These are phyloP conservation scores for Ephestia elutella DNA, from an alignment of 1,140 invertebrate species.

Conservation along the genomic window DNA sequence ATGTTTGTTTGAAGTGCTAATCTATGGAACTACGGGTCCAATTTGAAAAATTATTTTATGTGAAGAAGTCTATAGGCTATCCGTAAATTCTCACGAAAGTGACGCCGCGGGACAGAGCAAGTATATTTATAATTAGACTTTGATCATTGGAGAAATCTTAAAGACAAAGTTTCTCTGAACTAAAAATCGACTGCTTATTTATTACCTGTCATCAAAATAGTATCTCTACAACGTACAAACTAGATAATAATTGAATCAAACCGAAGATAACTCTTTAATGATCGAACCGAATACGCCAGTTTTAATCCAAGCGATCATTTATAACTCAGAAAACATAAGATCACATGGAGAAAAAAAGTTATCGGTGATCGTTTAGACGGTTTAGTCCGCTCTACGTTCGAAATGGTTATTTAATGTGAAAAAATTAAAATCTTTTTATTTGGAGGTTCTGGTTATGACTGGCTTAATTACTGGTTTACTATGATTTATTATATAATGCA, in stretches of 20 bases:
- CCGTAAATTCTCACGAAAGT: too few relatives aligned
- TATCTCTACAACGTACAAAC: neutral
- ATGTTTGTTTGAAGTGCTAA: too few relatives aligned
- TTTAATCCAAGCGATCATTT: constrained; percentile 20
- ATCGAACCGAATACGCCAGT: neutral
- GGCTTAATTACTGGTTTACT: constrained; percentile 71
- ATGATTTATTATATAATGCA: constrained; percentile 70
- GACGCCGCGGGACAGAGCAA: too few relatives aligned
- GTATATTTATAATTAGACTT: too few relatives aligned
- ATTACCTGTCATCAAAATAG: neutral
- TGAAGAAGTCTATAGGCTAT: too few relatives aligned
- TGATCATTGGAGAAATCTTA: neutral
- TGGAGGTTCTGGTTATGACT: constrained; percentile 61
- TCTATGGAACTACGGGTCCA: too few relatives aligned
- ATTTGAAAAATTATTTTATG: too few relatives aligned
- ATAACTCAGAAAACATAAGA: constrained; percentile 8
- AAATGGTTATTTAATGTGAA: constrained; percentile 72
- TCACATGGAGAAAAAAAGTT: constrained; percentile 13
- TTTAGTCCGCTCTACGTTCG: constrained; percentile 27
- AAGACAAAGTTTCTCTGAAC: neutral
- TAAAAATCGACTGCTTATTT: neutral
- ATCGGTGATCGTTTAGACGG: constrained; percentile 58
- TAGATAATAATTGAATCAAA: constrained; percentile 2
- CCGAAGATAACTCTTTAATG: neutral
- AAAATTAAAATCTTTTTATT: constrained; percentile 65